Percentiles rank a stretch among this genome's conserved stretches.
Evolutionary conservation across 2,797 vertebrate genomes (phyloP).

Genomic region (Cichlasoma orientale): DNA sequence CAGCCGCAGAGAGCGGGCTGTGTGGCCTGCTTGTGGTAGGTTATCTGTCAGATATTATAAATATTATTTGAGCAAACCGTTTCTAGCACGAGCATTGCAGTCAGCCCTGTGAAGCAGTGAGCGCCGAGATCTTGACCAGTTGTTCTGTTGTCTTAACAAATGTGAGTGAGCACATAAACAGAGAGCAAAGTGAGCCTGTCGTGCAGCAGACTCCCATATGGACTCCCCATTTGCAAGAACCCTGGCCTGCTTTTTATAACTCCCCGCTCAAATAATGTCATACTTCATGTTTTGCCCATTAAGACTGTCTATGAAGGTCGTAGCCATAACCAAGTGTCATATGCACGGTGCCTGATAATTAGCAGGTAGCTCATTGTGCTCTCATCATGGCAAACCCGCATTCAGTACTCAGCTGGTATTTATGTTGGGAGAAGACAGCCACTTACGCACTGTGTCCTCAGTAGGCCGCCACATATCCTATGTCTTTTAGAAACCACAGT

Average conservation of each 20-base stretch:
- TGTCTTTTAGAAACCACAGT: conserved; percentile 65
- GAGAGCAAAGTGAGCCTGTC: conserved; percentile 1
- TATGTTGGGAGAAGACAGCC: conserved; percentile 41
- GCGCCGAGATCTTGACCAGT: conserved; percentile 61
- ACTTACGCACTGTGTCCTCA: conserved; percentile 25
- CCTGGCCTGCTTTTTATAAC: conserved; percentile 50
- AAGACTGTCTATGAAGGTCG: conserved; percentile 2
- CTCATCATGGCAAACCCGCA: conserved; percentile 16
- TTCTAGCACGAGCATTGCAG: conserved; percentile 7
- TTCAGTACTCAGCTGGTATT: conserved; percentile 21
- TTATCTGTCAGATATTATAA: conserved; percentile 69
- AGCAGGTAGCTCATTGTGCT: conserved; percentile 20
- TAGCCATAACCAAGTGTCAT: conserved; percentile 6
- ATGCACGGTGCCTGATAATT: conserved; percentile 19
- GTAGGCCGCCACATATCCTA: conserved; percentile 29
- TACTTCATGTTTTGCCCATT: conserved; percentile 31
- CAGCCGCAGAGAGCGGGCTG: conserved; percentile 40
- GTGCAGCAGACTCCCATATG: conserved; percentile 26
- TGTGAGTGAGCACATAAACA: conserved; percentile 64
- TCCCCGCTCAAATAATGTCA: conserved; percentile 25
- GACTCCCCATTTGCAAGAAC: conserved; percentile 22
- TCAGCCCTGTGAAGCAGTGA: conserved; percentile 18
- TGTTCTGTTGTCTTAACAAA: conserved; percentile 63
- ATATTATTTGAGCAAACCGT: conserved; percentile 61
- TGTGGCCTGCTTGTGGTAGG: conserved; percentile 51